These are phyloP conservation scores for Opisthocomus hoazin DNA, from an alignment of 2,113 vertebrate species.

Conservation along the genomic window DNA sequence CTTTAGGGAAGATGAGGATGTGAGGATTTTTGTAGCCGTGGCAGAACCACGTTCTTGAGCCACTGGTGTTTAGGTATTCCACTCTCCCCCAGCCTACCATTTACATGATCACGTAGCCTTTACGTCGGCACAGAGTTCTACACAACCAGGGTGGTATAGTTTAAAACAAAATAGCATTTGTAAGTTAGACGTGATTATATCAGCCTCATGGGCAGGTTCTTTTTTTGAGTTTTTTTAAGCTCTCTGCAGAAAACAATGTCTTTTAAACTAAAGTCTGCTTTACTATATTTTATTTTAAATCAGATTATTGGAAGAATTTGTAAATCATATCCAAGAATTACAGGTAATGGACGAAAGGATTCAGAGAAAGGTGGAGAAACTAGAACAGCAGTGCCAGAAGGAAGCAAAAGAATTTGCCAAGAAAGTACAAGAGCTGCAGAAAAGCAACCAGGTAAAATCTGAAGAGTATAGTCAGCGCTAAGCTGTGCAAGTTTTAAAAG, in stretches of 20 bases:
- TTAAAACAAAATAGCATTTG: neutral
- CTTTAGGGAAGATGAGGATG: neutral
- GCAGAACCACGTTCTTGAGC: neutral
- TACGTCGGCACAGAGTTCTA: neutral
- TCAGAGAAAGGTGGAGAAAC: conserved; percentile 94
- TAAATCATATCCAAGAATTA: conserved; percentile 96
- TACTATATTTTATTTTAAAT: conserved; percentile 9
- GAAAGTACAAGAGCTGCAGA: conserved; percentile 97
- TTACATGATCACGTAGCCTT: neutral
- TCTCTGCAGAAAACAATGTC: neutral
- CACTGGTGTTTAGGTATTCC: neutral
- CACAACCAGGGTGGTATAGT: rapidly evolving
- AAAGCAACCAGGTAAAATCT: conserved; percentile 92
- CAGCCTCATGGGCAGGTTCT: neutral
- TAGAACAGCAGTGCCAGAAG: conserved; percentile 96
- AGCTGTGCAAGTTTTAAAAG: neutral
- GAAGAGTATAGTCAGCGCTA: neutral
- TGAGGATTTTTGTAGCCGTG: neutral
- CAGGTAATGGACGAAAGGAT: conserved; percentile 97
- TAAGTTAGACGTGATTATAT: neutral
- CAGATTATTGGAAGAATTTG: conserved; percentile 95
- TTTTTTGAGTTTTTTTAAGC: neutral
- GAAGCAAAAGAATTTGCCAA: conserved; percentile 98
- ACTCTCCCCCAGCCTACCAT: neutral
- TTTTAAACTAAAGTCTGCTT: neutral